These are phyloP conservation scores for Ochotona princeps DNA, from an alignment of 2,113 vertebrate genomes.

Conservation along the genomic window DNA sequence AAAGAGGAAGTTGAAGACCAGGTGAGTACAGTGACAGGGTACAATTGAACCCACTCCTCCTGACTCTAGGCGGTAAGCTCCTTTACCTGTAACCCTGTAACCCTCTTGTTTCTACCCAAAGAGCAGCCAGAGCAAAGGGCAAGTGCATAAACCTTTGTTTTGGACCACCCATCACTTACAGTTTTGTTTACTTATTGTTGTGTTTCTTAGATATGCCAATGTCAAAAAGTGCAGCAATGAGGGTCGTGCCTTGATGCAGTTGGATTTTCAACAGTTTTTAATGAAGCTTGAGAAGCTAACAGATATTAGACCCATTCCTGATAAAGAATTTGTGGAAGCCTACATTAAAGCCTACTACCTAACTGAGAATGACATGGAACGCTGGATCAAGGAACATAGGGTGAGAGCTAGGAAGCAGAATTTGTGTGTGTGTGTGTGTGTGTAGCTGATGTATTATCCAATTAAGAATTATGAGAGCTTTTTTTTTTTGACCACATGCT, in stretches of 20 bases:
- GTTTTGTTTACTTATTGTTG: background rate
- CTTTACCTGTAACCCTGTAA: background rate
- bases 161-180: background rate
- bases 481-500: background rate
- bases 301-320: slow-evolving; percentile 97
- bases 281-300: slow-evolving; percentile 99
- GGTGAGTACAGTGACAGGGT: background rate
- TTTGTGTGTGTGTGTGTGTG: background rate
- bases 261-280: slow-evolving; percentile 99
- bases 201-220: slow-evolving; percentile 92
- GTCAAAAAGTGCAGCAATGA: slow-evolving; percentile 99
- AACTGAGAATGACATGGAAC: slow-evolving; percentile 99
- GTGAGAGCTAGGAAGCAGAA: slow-evolving; percentile 83
- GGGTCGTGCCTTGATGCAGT: slow-evolving; percentile 98
- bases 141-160: slow-evolving; percentile 21
- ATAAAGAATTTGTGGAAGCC: slow-evolving; percentile 99
- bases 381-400: slow-evolving; percentile 98
- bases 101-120: background rate
- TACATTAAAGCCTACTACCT: slow-evolving; percentile 99
- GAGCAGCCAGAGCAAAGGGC: background rate
- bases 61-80: background rate
- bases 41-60: background rate
- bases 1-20: background rate
- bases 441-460: background rate
- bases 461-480: background rate